Base-by-base conservation (phyloP, 2,888 invertebrate genomes). In the Hyles lineata region DNA sequence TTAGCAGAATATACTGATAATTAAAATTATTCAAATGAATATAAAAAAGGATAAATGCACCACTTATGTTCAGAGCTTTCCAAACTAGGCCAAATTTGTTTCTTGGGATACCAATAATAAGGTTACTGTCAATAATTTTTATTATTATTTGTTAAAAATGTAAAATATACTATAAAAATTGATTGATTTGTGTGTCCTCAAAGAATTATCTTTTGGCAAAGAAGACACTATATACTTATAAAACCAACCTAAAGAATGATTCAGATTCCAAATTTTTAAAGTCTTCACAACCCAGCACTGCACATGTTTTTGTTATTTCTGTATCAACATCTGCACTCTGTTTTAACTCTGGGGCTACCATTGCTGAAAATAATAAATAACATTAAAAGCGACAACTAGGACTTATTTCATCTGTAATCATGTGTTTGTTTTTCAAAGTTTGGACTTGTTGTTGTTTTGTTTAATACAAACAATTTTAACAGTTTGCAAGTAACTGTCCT, bases 291-390 rank as follows among this genome's bases (percentile, higher is more conserved):
- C 94, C 94, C 23, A 91, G 80, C 3, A 94, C 94, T 29, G 93
- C 93, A 85, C 94, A 94, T 6, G 91, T 88, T 76, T 92, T 93
- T 0, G 92, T 90, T 58, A 94, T 94, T 79, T 90, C 92, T 61
- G 89, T 89, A 73, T 91, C 82, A 4, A 80, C 82, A 73, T 91
- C 93, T 0, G 87, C 81, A 76, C 84, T 89, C 73, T 93, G 93
- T 81, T 93, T 94, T 17, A 93, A 76, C 82, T 94, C 94, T 8
- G 94, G 94, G 29, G 94, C 94, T 75, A 94, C 94, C 92, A 90
- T 94, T n/a, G 94, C 94, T 94, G 82, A 43, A 75, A 0, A 70
- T 78, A 77, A 21, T 11, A 75, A 0, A 71, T 78, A 77, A 21
- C 15, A 55, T 55, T 25, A 8, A 25, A 50, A 50, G 11, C 11